Conservation (phyloP, 2,113 vertebrate species). For the Dasyornis broadbenti region DNA sequence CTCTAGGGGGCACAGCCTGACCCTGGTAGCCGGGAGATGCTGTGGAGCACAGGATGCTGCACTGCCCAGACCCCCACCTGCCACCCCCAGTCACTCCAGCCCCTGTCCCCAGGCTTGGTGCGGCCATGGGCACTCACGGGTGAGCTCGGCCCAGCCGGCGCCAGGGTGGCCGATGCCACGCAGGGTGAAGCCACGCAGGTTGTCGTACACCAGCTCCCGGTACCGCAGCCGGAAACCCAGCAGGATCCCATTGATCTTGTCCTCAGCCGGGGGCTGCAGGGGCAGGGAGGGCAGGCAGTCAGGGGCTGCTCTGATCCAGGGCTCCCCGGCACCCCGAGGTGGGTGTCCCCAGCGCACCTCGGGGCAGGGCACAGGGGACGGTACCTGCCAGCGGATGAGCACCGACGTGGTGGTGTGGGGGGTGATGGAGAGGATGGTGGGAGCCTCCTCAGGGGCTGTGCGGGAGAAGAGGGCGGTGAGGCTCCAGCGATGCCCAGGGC, state of each 20-base stretch:
- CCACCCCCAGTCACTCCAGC: background rate
- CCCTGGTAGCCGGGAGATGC: background rate
- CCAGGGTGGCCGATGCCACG: slow-evolving; percentile 70
- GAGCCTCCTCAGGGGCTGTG: slow-evolving; percentile 87
- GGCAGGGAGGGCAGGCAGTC: background rate
- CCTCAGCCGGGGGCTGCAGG: slow-evolving; percentile 83
- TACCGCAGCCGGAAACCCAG: slow-evolving; percentile 91
- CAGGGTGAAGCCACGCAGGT: slow-evolving; percentile 77
- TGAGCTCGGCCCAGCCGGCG: slow-evolving; percentile 85
- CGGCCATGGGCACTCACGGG: slow-evolving; percentile 72
- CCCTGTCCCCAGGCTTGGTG: rapidly evolving
- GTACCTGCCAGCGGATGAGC: slow-evolving; percentile 94
- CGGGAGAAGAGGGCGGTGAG: background rate
- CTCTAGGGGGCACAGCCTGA: background rate
- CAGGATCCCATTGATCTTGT: slow-evolving; percentile 93
- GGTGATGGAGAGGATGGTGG: slow-evolving; percentile 86
- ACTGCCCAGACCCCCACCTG: background rate
- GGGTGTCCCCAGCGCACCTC: rapidly evolving
- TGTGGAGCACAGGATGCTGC: background rate
- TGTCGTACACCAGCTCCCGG: slow-evolving; percentile 85
- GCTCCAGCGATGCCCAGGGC: background rate
- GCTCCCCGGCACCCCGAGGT: background rate
- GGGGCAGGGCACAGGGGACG: background rate
- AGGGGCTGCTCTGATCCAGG: background rate
- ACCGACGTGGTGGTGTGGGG: slow-evolving; percentile 95